A percentile compares a stretch with the other conserved stretches of the same genome.
These are phyloP conservation scores for Toxotes lorentzi DNA, from an alignment of 2,797 vertebrate genomes.

Conservation along the genomic window DNA sequence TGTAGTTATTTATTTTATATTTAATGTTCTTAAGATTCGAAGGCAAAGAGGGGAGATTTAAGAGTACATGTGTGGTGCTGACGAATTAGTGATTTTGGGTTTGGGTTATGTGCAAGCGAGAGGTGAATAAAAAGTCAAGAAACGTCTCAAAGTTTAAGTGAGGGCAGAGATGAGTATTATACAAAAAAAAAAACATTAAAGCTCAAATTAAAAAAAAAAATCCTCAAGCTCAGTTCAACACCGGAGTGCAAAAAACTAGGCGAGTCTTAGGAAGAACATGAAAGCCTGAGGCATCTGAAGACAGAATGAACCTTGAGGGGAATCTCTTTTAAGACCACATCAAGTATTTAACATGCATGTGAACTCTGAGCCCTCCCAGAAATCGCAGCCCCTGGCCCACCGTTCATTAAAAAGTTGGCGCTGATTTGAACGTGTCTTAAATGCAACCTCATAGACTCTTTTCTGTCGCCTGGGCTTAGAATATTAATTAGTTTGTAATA, in stretches of 20 bases:
- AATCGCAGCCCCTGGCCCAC: constrained; percentile 57
- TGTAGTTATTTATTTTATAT: neutral
- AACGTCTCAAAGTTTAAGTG: neutral
- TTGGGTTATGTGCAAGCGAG: neutral
- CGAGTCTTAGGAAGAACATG: constrained; percentile 15
- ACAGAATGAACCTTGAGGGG: constrained; percentile 44
- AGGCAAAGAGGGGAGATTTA: neutral
- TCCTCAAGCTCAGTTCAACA: constrained; percentile 27
- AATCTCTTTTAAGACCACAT: constrained; percentile 70
- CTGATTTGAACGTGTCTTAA: constrained; percentile 40
- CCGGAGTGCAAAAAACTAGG: constrained; percentile 18
- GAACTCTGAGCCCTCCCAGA: constrained; percentile 58
- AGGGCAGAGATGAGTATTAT: constrained; percentile 17
- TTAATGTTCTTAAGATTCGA: neutral
- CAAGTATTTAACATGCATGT: constrained; percentile 68
- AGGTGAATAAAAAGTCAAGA: neutral
- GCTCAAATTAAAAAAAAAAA: constrained; percentile 22
- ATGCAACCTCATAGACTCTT: constrained; percentile 33
- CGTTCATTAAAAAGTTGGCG: constrained; percentile 55
- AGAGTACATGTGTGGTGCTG: neutral
- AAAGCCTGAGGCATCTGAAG: constrained; percentile 54
- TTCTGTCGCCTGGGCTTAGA: constrained; percentile 41
- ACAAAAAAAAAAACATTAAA: neutral
- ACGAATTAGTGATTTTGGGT: neutral
- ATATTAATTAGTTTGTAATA: constrained; percentile 54